Conservation (phyloP, 2,113 vertebrate species). For the Trogon melanurus region DNA sequence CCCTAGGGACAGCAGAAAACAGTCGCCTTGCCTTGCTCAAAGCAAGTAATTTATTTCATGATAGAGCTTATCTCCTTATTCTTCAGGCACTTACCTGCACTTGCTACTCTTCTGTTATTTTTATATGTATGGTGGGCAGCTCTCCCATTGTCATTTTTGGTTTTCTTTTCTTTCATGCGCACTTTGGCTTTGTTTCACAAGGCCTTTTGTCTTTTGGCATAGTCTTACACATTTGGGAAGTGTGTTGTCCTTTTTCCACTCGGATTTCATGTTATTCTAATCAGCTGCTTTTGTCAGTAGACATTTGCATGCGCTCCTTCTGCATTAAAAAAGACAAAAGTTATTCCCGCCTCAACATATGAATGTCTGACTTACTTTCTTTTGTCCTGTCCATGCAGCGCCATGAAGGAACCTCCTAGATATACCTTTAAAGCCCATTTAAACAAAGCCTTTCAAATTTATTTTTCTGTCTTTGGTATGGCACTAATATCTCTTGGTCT, state of each 20-base stretch:
- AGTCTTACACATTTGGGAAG: not conserved
- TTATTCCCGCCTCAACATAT: not conserved
- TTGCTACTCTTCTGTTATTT: not conserved
- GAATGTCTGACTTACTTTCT: not conserved
- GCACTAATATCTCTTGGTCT: not conserved
- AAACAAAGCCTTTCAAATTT: not conserved
- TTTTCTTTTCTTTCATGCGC: not conserved
- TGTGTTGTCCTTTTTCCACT: not conserved
- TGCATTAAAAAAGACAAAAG: not conserved
- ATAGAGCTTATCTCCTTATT: not conserved
- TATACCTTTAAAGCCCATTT: not conserved
- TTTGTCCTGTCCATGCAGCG: not conserved
- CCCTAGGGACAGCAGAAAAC: not conserved
- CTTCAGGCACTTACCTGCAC: not conserved
- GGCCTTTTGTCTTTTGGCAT: not conserved
- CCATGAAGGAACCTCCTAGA: not conserved
- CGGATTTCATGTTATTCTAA: not conserved
- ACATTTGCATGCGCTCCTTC: not conserved
- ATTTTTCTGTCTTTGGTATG: not conserved
- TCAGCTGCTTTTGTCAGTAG: not conserved
- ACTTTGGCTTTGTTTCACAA: not conserved
- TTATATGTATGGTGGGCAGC: not conserved
- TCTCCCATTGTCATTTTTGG: not conserved
- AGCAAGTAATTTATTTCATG: not conserved
- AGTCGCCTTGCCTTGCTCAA: not conserved